phyloP scores from a whole-genome alignment of 2,797 vertebrate genomes.

The Vipera ursinii region DNA sequence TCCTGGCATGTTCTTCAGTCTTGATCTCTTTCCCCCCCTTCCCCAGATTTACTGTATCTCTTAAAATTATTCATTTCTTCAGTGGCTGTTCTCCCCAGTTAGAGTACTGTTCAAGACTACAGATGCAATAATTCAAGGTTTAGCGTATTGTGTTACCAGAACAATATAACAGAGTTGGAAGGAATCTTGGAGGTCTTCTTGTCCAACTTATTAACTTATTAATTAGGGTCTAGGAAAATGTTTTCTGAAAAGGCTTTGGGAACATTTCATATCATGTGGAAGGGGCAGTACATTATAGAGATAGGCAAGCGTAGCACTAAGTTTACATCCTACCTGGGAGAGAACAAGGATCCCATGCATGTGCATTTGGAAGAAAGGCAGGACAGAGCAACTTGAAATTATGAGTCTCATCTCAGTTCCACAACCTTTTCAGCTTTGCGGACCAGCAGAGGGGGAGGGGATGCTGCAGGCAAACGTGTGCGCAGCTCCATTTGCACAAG shows the following conservation, averaged over 20 bases:
- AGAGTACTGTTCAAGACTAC: background rate
- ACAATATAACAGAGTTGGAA: background rate
- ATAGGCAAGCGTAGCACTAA: background rate
- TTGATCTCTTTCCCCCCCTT: background rate
- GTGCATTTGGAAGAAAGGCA: background rate
- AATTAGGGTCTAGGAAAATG: background rate
- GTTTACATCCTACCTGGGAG: background rate
- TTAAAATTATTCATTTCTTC: background rate
- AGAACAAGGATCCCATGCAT: background rate
- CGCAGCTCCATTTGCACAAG: background rate
- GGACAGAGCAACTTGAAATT: background rate
- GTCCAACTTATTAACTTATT: background rate
- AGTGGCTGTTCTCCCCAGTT: background rate
- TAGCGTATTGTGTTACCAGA: background rate
- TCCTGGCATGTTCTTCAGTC: background rate
- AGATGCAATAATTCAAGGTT: background rate
- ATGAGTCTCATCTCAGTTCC: background rate
- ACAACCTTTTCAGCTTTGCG: background rate
- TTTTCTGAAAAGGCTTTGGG: background rate
- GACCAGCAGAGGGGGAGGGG: background rate
- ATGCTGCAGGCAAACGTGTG: background rate
- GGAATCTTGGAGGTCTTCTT: background rate
- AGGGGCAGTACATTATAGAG: background rate
- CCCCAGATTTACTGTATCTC: background rate
- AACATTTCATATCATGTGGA: background rate